These are phyloP conservation scores for Acrocephalus scirpaceus DNA, from an alignment of 2,797 vertebrate genomes.

Conservation along the genomic window DNA sequence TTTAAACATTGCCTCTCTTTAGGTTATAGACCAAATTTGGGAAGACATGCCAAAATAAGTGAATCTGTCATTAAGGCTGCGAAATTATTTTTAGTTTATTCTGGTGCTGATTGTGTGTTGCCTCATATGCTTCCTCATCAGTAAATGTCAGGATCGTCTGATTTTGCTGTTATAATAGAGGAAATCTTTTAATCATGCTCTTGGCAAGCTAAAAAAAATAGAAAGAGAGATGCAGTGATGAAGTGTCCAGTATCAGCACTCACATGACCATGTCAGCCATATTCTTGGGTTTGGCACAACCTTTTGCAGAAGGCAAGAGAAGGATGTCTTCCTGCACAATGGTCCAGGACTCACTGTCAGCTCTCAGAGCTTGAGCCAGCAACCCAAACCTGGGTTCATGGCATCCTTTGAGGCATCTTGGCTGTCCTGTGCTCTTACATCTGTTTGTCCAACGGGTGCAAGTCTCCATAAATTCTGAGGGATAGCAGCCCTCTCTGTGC, in stretches of 20 bases:
- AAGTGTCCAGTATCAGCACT: background rate
- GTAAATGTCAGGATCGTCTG: background rate
- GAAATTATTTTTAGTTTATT: background rate
- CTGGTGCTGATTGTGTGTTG: background rate
- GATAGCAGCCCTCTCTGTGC: background rate
- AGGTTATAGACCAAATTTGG: background rate
- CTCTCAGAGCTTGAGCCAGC: background rate
- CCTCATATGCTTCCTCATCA: background rate
- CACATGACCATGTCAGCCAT: background rate
- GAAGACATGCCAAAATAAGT: background rate
- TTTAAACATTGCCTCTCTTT: background rate
- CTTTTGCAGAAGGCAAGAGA: background rate
- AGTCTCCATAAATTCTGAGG: background rate
- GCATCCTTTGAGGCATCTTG: background rate
- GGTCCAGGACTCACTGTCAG: background rate
- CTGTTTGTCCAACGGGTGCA: background rate
- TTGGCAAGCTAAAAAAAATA: background rate
- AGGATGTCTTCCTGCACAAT: background rate
- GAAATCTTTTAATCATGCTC: background rate
- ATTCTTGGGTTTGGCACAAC: background rate
- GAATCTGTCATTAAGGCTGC: background rate
- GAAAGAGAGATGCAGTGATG: background rate
- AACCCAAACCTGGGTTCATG: rapidly evolving
- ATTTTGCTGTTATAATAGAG: background rate
- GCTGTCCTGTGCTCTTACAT: background rate